A percentile compares a stretch with the other conserved stretches of the same genome.
These are phyloP conservation scores for Stegodyphus mimosarum DNA, from an alignment of 1,140 invertebrate genomes.

Conservation along the genomic window DNA sequence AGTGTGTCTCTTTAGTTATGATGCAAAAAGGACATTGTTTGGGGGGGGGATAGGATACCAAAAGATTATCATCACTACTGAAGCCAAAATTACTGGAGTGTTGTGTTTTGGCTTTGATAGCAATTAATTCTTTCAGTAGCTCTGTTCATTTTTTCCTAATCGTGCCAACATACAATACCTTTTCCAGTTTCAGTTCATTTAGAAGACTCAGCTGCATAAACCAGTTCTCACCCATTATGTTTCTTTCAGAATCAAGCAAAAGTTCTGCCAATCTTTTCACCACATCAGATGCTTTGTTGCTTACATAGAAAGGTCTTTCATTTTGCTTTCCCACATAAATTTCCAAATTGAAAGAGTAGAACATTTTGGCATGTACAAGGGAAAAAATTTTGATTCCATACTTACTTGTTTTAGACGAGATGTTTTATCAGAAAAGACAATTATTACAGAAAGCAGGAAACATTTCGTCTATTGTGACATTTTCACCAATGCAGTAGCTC, in stretches of 20 bases:
- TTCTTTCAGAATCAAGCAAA: conserved; percentile 44
- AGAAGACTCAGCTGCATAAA: conserved; percentile 53
- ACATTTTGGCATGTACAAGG: conserved; percentile 53
- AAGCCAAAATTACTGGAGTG: no score
- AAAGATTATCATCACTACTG: no score
- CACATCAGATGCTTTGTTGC: conserved; percentile 32
- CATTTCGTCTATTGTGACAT: conserved; percentile 35
- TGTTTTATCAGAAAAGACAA: conserved; percentile 59
- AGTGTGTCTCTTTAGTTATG: not conserved
- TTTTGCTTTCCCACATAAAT: conserved; percentile 62
- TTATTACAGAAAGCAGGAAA: conserved; percentile 55
- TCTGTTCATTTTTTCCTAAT: conserved; percentile 59
- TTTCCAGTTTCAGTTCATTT: conserved; percentile 45
- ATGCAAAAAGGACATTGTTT: conserved; percentile 61
- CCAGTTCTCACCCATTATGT: conserved; percentile 59
- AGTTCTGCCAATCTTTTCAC: conserved; percentile 48
- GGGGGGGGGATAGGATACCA: no score
- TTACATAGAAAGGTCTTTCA: conserved; percentile 41
- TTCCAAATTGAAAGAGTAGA: conserved; percentile 58
- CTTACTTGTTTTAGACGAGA: conserved; percentile 62
- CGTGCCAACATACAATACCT: conserved; percentile 59
- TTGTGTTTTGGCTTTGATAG: not conserved
- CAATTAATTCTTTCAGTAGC: no score
- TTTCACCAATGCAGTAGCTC: conserved; percentile 35
- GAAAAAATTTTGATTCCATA: conserved; percentile 63